Base-by-base conservation (phyloP, 2,888 invertebrate genomes). In the Tridacna gigas region DNA sequence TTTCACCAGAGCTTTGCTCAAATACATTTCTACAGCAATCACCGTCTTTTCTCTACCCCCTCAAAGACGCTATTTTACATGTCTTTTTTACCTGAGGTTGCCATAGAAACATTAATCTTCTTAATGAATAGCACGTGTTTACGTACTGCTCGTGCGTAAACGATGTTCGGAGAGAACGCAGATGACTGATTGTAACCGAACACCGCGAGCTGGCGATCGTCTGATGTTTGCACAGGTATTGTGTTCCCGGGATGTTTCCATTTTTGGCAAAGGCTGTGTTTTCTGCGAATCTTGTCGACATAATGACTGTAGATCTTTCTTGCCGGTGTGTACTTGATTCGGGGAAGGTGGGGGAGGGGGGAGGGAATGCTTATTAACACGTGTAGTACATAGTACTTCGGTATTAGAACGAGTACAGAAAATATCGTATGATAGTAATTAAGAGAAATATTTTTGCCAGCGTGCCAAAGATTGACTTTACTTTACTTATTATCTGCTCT, bases 71-170 rank as follows among this genome's bases (percentile, higher is more conserved):
- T 3, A 2, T 56, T 56, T 20, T 28, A 48, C 51, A 47, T 48
- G 48, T 18, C 69, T 47, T 69, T 73, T 79, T 82, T 85, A 85
- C 85, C 83, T 86, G 67, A 79, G 48, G 82, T 86, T 77, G 15
- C 86, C 80, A 84, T 82, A 78, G 86, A 9, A 78, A 86, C 83
- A 56, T 22, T 74, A 80, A 80, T 77, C 74, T 77, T 65, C 26
- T 65, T 86, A 83, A 83, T 82, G 74, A 85, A 71, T 37, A 60
- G 77, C 85, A 85, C 85, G 82, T 85, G 85, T 74, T 66, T 56
- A 56, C 56, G 56, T 56, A 56, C 51, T 71, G 47, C 71, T 51
- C 51, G 51, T 71, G 71, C 48, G 71, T 45, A 26, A 26, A 74
- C 77, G 67, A 26, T 74, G 48, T 66, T 26, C 66, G 73, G 60